Evolutionary conservation across 2,113 vertebrate species (phyloP).

Genomic region (Machaerirhynchus nigripectus): DNA sequence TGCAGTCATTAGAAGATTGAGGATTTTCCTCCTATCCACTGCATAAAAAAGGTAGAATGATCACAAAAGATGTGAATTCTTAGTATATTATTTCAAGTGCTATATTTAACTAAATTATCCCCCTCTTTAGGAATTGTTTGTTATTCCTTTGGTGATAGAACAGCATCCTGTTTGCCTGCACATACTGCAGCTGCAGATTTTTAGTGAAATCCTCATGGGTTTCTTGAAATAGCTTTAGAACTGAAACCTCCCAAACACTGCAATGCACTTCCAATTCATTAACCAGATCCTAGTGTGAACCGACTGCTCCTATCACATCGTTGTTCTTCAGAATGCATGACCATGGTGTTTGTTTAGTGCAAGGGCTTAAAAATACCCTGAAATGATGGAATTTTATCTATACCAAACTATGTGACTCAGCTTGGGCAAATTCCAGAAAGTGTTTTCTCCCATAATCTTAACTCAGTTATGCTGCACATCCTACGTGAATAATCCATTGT

Average conservation of each 20-base stretch:
- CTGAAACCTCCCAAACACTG: not conserved
- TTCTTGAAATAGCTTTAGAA: constrained; percentile 49
- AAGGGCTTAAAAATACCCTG: not conserved
- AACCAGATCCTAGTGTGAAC: not conserved
- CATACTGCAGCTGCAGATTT: constrained; percentile 53
- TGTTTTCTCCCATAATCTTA: not conserved
- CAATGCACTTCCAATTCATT: not conserved
- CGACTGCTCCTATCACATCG: not conserved
- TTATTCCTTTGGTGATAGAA: constrained; percentile 63
- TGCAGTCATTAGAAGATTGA: not conserved
- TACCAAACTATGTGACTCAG: not conserved
- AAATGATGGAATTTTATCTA: not conserved
- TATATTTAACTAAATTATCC: constrained; percentile 63
- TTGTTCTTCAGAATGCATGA: not conserved
- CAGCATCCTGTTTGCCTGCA: constrained; percentile 64
- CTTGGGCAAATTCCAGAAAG: not conserved
- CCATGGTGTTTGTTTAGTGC: not conserved
- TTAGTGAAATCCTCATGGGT: constrained; percentile 51
- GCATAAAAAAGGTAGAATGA: not conserved
- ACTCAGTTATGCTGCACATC: not conserved
- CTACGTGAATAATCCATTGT: constrained; percentile 36
- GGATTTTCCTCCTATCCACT: not conserved
- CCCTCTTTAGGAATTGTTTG: constrained; percentile 59
- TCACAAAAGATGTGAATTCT: not conserved
- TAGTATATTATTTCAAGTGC: constrained; percentile 29